Percentiles rank a stretch among this genome's conserved stretches.
These are phyloP conservation scores for Columbina picui DNA, from an alignment of 2,113 vertebrate species.

Conservation along the genomic window DNA sequence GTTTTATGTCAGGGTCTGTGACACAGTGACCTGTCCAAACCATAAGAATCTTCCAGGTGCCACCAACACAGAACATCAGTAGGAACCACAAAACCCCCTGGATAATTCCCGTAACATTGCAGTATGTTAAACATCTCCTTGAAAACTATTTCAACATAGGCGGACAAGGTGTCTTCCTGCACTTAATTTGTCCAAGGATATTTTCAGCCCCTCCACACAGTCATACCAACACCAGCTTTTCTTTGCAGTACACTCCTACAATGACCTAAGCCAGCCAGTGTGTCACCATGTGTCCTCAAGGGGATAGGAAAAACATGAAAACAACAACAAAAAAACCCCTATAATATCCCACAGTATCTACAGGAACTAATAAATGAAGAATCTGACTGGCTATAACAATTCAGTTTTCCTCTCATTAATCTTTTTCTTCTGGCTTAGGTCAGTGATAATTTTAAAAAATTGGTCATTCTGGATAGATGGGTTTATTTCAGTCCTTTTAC, in stretches of 20 bases:
- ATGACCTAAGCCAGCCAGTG: neutral
- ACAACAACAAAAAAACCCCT: fast-evolving
- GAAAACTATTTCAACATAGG: neutral
- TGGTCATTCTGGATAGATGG: neutral
- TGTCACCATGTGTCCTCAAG: neutral
- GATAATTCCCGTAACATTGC: neutral
- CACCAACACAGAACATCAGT: neutral
- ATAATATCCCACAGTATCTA: neutral
- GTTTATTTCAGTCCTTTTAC: neutral
- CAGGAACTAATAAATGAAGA: neutral
- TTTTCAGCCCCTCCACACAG: neutral
- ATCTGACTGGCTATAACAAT: neutral
- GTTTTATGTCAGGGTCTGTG: neutral
- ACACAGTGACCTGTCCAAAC: neutral
- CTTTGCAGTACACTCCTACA: neutral
- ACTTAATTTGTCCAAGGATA: neutral
- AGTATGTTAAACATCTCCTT: neutral
- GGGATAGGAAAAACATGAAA: neutral
- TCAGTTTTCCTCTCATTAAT: neutral
- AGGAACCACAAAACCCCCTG: neutral
- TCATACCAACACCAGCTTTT: neutral
- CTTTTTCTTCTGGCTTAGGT: neutral
- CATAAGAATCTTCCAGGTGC: neutral
- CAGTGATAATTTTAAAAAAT: neutral
- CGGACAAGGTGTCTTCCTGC: neutral